These are phyloP conservation scores for Parascotia fuliginaria DNA, from an alignment of 2,888 invertebrate genomes.

Conservation along the genomic window DNA sequence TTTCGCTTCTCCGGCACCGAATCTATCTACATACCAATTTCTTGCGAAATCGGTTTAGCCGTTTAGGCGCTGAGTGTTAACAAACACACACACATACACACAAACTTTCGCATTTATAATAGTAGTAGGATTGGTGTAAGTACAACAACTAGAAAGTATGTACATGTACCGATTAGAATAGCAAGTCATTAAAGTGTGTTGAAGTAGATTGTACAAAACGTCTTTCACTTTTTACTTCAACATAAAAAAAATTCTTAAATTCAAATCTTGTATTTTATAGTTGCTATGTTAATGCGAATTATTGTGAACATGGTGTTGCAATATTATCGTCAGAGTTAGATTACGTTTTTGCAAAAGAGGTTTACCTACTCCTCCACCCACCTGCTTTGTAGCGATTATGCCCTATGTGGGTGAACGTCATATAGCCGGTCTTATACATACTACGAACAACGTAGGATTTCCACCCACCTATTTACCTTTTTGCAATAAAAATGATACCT, in stretches of 20 bases:
- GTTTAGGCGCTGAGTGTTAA: too few species aligned
- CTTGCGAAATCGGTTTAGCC: too few species aligned
- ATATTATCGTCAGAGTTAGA: constrained; percentile 40
- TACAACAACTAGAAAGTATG: background rate
- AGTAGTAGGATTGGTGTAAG: too few species aligned
- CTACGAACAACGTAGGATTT: constrained; percentile 32
- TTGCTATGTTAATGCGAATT: constrained; percentile 18
- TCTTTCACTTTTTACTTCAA: constrained; percentile 40
- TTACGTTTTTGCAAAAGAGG: constrained; percentile 45
- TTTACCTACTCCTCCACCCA: constrained; percentile 43
- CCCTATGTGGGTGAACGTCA: constrained; percentile 54
- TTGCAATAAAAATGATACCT: constrained; percentile 9
- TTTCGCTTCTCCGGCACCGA: too few species aligned
- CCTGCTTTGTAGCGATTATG: constrained; percentile 44
- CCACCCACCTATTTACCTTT: constrained; percentile 26
- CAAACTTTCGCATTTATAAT: too few species aligned
- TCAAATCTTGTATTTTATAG: constrained; percentile 17
- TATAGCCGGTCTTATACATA: constrained; percentile 34
- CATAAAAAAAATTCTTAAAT: constrained; percentile 13
- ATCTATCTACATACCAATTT: too few species aligned
- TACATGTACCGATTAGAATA: background rate
- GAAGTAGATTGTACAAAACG: constrained; percentile 7
- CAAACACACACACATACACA: too few species aligned
- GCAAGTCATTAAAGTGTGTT: background rate
- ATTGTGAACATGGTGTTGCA: constrained; percentile 21